A percentile compares a stretch with the other conserved stretches of the same genome.
phyloP scores from a whole-genome alignment of 2,888 invertebrate species.

The Protophormia terraenovae region DNA sequence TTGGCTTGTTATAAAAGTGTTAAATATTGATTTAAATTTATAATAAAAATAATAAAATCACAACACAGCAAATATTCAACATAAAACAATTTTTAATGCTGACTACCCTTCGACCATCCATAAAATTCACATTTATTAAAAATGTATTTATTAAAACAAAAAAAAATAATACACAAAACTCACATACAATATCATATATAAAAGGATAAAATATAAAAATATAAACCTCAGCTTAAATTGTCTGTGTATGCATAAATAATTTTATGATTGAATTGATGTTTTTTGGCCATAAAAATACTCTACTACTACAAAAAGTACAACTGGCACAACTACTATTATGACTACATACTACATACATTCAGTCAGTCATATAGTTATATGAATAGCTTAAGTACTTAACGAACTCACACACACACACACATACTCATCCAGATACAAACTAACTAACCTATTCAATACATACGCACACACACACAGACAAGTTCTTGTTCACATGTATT shows the following conservation, averaged over 20 bases:
- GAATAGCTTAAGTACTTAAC: constrained; percentile 1
- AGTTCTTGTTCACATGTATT: neutral
- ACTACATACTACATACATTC: no score
- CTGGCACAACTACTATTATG: neutral
- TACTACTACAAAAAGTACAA: neutral
- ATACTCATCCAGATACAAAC: neutral
- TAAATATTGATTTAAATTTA: constrained; percentile 44
- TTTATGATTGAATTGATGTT: constrained; percentile 67
- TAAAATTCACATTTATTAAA: constrained; percentile 45
- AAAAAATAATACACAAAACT: neutral
- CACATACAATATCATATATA: neutral
- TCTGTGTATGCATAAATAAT: constrained; percentile 61
- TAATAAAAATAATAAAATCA: neutral
- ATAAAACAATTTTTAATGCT: neutral
- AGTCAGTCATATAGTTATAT: constrained; percentile 2
- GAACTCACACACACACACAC: neutral
- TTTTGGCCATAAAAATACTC: constrained; percentile 59
- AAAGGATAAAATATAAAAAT: constrained; percentile 31
- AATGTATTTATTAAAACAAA: constrained; percentile 47
- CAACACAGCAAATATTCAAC: neutral
- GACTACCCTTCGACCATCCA: constrained; percentile 12
- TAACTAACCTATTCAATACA: neutral
- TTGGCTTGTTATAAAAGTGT: constrained; percentile 8
- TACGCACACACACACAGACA: neutral
- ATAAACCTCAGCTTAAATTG: constrained; percentile 63